These are phyloP conservation scores for Drosophila borealis DNA, from an alignment of 2,888 invertebrate species.

Conservation along the genomic window DNA sequence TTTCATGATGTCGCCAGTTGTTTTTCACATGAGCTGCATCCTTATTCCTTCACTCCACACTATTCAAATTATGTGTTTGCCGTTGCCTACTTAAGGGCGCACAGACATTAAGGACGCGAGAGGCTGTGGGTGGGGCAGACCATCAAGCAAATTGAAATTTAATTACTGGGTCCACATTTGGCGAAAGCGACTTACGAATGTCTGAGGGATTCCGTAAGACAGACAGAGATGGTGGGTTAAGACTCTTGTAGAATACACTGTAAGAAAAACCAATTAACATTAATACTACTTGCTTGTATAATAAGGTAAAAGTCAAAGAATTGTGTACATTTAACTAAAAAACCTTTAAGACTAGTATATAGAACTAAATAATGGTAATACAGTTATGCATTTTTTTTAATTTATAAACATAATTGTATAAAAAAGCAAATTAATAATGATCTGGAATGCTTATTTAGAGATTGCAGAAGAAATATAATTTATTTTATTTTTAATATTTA, in stretches of 20 bases:
- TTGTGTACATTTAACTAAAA: too few species aligned
- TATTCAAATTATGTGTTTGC: slow-evolving; percentile 19
- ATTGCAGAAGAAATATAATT: too few species aligned
- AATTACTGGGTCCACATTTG: slow-evolving; percentile 47
- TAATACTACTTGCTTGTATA: too few species aligned
- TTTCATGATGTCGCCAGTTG: slow-evolving; percentile 23
- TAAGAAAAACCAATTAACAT: not conserved
- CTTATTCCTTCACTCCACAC: not conserved
- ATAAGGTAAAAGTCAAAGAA: too few species aligned
- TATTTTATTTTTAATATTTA: too few species aligned
- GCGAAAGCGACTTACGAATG: slow-evolving; percentile 8
- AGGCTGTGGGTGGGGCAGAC: not conserved
- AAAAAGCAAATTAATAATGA: too few species aligned
- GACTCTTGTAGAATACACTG: slow-evolving; percentile 7
- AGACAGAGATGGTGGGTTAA: not conserved
- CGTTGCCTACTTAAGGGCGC: slow-evolving; percentile 18
- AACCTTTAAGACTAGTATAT: too few species aligned
- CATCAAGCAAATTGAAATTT: slow-evolving; percentile 56
- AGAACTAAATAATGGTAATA: too few species aligned
- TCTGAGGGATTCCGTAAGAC: not conserved
- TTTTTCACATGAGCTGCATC: slow-evolving; percentile 7
- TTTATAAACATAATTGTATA: too few species aligned
- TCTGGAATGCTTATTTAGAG: too few species aligned
- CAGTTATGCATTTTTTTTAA: too few species aligned
- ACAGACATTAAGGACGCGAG: slow-evolving; percentile 1